These are phyloP conservation scores for Scarus forsteni DNA, from an alignment of 2,797 vertebrate species.

Conservation along the genomic window DNA sequence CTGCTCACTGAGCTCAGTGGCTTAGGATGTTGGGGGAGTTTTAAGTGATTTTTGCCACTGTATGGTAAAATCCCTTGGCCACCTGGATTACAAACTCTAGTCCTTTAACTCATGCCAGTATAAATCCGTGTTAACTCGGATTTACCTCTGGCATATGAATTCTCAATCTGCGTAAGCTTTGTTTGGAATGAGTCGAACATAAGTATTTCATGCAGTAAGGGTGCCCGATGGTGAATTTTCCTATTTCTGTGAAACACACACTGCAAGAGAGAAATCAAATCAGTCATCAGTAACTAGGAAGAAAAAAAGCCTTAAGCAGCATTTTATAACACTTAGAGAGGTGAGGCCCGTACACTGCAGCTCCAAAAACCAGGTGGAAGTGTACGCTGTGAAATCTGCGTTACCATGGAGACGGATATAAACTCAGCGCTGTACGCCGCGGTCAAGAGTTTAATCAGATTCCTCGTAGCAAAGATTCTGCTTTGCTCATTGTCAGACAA, in stretches of 20 bases:
- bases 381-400: conserved; percentile 59
- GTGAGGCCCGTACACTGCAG: conserved; percentile 32
- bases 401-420: conserved; percentile 66
- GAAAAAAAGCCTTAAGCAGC: conserved; percentile 31
- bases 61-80: conserved; percentile 87
- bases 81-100: conserved; percentile 90
- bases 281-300: conserved; percentile 43
- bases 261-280: conserved; percentile 46
- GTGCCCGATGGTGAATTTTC: conserved; percentile 76
- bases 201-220: conserved; percentile 82
- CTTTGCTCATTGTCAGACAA: conserved; percentile 69
- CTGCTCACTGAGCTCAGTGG: conserved; percentile 79
- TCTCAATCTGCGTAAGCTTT: conserved; percentile 88
- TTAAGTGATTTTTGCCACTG: conserved; percentile 89
- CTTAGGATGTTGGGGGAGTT: conserved; percentile 84
- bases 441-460: conserved; percentile 75
- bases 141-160: conserved; percentile 90
- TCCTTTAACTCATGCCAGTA: conserved; percentile 90
- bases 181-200: conserved; percentile 86
- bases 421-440: conserved; percentile 60
- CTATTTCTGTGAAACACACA: conserved; percentile 67
- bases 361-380: conserved; percentile 65
- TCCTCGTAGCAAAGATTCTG: conserved; percentile 64
- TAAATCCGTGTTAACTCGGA: conserved; percentile 89
- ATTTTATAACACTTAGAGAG: conserved; percentile 51